Conservation (phyloP, 2,113 vertebrate species). For the Lasiurus borealis region DNA sequence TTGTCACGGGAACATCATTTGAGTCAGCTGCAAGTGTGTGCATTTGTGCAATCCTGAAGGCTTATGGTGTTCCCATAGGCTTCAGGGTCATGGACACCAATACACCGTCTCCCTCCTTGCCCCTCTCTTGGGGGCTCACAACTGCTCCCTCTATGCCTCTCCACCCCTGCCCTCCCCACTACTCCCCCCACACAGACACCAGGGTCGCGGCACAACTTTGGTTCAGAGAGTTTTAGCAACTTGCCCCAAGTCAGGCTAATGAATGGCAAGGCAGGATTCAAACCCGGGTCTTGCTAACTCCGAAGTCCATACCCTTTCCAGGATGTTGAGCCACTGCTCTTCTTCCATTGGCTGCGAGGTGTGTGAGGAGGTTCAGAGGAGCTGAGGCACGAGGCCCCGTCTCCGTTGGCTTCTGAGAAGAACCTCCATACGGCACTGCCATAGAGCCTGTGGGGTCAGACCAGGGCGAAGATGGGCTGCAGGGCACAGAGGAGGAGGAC, state of each 20-base stretch:
- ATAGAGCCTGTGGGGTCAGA: neutral
- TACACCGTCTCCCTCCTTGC: neutral
- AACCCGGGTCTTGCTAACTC: neutral
- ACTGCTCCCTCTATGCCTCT: neutral
- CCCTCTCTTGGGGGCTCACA: neutral
- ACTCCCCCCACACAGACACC: neutral
- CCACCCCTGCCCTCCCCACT: neutral
- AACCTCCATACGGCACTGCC: neutral
- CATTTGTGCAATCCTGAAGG: neutral
- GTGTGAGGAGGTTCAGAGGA: neutral
- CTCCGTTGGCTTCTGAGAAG: neutral
- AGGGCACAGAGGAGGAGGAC: neutral
- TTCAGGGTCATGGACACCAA: neutral
- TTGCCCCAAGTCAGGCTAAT: neutral
- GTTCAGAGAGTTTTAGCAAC: neutral
- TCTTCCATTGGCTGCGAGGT: neutral
- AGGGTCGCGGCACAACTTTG: neutral
- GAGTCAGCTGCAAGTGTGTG: neutral
- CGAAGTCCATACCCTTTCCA: neutral
- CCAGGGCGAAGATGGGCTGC: neutral
- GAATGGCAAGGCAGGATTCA: neutral
- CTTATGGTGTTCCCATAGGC: neutral
- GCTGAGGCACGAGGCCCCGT: neutral
- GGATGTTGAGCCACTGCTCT: rapidly evolving
- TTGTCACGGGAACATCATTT: neutral